phyloP scores from a whole-genome alignment of 2,113 vertebrate genomes.

The Lagopus muta region DNA sequence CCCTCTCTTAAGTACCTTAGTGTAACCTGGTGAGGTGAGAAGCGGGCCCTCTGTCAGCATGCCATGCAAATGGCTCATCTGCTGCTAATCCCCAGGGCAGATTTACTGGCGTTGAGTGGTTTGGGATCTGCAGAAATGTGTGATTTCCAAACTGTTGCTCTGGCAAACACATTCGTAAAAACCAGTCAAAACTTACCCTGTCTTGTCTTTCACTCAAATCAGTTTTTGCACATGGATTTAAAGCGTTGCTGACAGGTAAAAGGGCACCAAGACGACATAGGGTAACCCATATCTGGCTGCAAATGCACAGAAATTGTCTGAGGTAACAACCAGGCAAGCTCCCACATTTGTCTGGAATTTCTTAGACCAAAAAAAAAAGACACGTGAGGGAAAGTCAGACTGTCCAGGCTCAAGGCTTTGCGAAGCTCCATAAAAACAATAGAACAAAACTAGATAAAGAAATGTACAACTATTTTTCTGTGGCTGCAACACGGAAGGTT shows the following conservation, averaged over 20 bases:
- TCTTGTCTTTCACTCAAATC: neutral
- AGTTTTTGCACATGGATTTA: neutral
- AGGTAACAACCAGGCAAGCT: slow-evolving; percentile 1
- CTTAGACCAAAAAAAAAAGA: neutral
- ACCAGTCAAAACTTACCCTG: neutral
- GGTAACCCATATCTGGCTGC: neutral
- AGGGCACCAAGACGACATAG: neutral
- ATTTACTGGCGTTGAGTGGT: neutral
- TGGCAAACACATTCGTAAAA: neutral
- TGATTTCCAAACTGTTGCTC: neutral
- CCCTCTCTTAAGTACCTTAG: neutral
- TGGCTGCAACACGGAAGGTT: neutral
- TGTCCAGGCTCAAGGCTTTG: neutral
- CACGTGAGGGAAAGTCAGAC: neutral
- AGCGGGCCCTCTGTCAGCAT: neutral
- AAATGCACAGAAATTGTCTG: neutral
- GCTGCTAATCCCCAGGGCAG: neutral
- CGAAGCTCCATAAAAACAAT: neutral
- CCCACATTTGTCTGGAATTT: neutral
- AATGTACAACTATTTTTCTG: neutral
- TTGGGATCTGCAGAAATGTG: neutral
- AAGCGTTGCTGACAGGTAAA: slow-evolving; percentile 5
- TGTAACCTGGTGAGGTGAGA: neutral
- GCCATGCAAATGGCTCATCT: neutral
- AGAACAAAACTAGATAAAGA: neutral